Base-by-base conservation (phyloP, 2,113 vertebrate genomes). In the Colossoma macropomum region DNA sequence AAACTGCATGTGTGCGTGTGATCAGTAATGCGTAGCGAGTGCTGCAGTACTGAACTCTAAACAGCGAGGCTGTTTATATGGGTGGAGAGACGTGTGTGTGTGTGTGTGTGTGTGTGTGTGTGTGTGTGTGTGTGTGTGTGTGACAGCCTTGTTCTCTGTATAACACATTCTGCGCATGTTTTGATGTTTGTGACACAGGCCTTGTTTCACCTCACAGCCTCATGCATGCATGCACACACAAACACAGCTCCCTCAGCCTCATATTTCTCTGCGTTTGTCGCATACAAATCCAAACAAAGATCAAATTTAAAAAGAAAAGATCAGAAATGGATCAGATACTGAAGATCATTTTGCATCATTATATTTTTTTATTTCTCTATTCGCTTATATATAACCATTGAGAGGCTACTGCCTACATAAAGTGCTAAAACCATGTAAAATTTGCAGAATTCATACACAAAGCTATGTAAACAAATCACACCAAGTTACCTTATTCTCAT, bases 141-240 rank as follows among this genome's bases (percentile, higher is more conserved):
- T 59, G 78, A 45, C 68, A 72, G 52, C 62, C 50, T 56, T 23
- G n/a, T 28, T 71, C 78, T 54, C 50, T 70, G 34, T 68, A 56
- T 27, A 69, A 71, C 27, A 72, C 38, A 77, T 50, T 77, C 75
- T 48, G 60, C 60, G n/a, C 75, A 65, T 65, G 75, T 23, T 65
- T 77, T 79, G 76, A 78, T 65, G 76, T 78, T 62, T 56, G 48
- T 70, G 63, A 66, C 75, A 65, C 60, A 65, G 13, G 54, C 54
- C 54, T 59, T 34, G 65, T 79, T 79, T 79, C 48, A 79, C 52
- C 77, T 41, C 21, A 41, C 38, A 73, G 66, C 17, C 62, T 41
- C 60, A 59, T 27, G 52, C 62, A 38, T 59, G 41, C 63, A 63
- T 66, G 13, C 34, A 65, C 19, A 59, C 28, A 65, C 52, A 54